Evolutionary conservation across 2,797 vertebrate species (phyloP), one percentile per base, ranked within the genome.

Genomic region (Siniperca scherzeri): DNA sequence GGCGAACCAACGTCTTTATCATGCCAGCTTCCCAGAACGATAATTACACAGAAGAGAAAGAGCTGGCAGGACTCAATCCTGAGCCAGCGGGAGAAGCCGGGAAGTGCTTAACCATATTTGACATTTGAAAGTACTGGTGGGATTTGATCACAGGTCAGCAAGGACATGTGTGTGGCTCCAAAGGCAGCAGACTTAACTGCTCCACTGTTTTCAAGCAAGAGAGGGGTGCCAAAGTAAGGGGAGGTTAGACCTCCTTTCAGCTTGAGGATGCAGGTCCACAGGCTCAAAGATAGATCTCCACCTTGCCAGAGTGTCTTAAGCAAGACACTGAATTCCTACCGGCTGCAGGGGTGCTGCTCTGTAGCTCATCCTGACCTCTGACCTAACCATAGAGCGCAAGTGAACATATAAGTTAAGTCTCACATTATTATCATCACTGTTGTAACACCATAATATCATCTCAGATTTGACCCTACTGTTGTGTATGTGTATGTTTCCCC

Each of bases 31-130:
- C 59, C 73, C 70, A 81, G 52, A 86, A 68, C 3, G 19, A 42
- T 88, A 85, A 84, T 89, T 89, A 85, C 59, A 88, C 71, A 83
- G 74, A 75, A 65, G 67, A 82, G 56, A 81, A 67, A 74, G 64
- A 62, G 68, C 71, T 81, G 57, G 67, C 69, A 81, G 70, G 70
- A 81, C 66, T 85, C 74, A 22, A 44, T 57, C 57, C 50, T 50
- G 60, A 78, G 78, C 62, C 67, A 80, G n/a, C 60, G 59, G 17
- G 46, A 64, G 38, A 86, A 79, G 78, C 42, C 33, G 59, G 16
- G 66, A 83, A 75, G 53, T 56, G 42, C 44, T 71, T 36, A 64
- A 74, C 75, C 36, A 55, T 62, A 67, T 75, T 81, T 70, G 42
- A 77, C 61, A 59, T 69, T 62, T 74, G 17, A 79, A 84, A 82